Evolutionary conservation across 2,888 invertebrate species (phyloP), one percentile per base, ranked within the genome.

Genomic region (Ectobius pallidus): DNA sequence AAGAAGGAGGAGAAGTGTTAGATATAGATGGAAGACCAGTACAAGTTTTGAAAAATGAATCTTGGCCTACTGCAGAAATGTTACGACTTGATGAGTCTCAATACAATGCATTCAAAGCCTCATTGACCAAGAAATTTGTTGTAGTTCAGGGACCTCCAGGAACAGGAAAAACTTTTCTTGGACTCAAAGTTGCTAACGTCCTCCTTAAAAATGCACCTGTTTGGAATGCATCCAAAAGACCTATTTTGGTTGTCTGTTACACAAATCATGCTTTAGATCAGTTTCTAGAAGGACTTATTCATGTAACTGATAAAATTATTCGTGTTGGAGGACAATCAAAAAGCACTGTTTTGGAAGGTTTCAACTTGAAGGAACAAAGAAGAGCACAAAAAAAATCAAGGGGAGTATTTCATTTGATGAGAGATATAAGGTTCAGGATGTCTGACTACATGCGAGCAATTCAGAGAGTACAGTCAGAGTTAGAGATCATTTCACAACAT

Each of bases 251-350:
- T 0, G 89, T 95, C 22, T 93, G 94, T 78, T 93, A 90, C 80
- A 95, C 94, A 7, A 95, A 96, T 84, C 93, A 94, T 80, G 94
- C 95, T 4, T 83, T 96, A 55, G 95, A 95, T 83, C 94, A 95
- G 80, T 95, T 95, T 80, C 82, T 95, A 42, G 90, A 92, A 80
- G 92, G 91, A 9, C 83, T 92, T 11, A 79, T 90, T 0, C 78
- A 81, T 30, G 82, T 87, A 2, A 91, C 91, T 0, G 79, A 85
- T 0, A 85, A 85, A 73, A 85, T 94, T 72, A 84, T 92, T 1
- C 85, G 93, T 72, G 84, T 94, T 70, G 93, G 94, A 0, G 88
- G 89, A 32, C 90, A 91, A 78, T 89, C 90, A 2, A 90, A 89
- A 78, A 88, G 86, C 79, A 84, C 86, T 72, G 78, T 81, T 7